Percentiles rank a stretch among this genome's conserved stretches.
Conservation (phyloP, 2,113 vertebrate genomes). For the Macroglossus sobrinus region DNA sequence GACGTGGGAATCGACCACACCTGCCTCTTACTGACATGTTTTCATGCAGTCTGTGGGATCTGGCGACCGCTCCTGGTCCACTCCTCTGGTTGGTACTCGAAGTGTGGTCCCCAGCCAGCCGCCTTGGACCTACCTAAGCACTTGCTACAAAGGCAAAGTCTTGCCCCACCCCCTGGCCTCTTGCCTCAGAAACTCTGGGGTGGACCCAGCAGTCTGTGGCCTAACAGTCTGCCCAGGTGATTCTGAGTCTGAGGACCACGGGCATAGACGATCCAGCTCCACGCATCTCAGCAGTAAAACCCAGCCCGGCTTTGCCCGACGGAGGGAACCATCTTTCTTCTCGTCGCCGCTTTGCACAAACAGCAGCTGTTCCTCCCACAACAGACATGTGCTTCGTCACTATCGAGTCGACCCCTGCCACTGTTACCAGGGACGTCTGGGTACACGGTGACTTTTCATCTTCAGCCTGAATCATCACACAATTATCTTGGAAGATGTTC, state of each 20-base stretch:
- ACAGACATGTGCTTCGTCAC: not conserved
- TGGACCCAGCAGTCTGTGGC: no score
- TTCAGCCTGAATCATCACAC: not conserved
- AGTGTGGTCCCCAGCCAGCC: not conserved
- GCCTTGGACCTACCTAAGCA: not conserved
- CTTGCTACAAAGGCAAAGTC: not conserved
- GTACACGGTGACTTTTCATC: not conserved
- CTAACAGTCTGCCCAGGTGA: not conserved
- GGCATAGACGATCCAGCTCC: rapidly evolving
- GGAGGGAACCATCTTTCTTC: not conserved
- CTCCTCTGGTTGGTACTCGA: not conserved
- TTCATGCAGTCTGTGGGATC: rapidly evolving
- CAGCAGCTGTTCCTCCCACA: not conserved
- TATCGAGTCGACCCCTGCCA: not conserved
- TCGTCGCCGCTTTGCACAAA: not conserved
- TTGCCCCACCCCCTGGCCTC: not conserved
- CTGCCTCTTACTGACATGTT: not conserved
- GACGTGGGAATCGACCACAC: not conserved
- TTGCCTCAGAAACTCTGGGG: not conserved
- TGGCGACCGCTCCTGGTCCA: not conserved
- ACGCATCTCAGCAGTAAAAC: rapidly evolving
- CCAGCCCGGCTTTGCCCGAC: not conserved
- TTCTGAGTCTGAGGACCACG: not conserved
- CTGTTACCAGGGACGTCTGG: not conserved
- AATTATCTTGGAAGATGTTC: not conserved